These are phyloP conservation scores for Clarias gariepinus DNA, from an alignment of 2,113 vertebrate species.

Conservation along the genomic window DNA sequence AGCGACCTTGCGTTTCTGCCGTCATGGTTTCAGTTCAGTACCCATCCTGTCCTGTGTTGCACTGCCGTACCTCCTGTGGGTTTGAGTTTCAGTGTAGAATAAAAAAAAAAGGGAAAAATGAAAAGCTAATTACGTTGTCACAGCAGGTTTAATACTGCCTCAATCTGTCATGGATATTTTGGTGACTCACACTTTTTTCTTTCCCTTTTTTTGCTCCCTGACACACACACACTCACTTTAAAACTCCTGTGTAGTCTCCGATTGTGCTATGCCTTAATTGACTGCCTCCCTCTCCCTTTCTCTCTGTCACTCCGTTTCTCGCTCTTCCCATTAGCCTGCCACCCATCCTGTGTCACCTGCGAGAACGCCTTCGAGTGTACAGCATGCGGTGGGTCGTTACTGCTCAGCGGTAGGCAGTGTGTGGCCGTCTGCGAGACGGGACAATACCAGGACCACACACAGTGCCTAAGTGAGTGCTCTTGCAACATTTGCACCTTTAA, in stretches of 20 bases:
- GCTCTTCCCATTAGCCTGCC: slow-evolving; percentile 71
- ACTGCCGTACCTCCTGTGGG: background rate
- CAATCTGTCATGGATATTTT: slow-evolving; percentile 31
- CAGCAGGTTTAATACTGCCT: slow-evolving; percentile 36
- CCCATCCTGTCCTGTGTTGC: background rate
- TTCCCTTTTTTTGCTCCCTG: background rate
- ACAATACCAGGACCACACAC: slow-evolving; percentile 69
- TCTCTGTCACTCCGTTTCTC: background rate
- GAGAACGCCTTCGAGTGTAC: slow-evolving; percentile 73
- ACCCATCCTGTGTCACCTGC: slow-evolving; percentile 73
- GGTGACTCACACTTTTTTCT: background rate
- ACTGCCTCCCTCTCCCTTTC: slow-evolving; percentile 1
- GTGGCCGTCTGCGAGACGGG: slow-evolving; percentile 71
- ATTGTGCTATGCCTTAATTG: slow-evolving; percentile 28
- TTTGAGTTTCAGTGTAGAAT: slow-evolving; percentile 13
- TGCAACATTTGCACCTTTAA: background rate
- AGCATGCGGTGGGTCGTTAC: slow-evolving; percentile 66
- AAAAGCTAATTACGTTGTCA: slow-evolving; percentile 34
- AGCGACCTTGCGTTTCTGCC: slow-evolving; percentile 10
- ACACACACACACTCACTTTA: background rate
- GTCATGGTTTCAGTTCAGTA: background rate
- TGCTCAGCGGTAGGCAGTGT: slow-evolving; percentile 72
- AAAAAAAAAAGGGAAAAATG: background rate
- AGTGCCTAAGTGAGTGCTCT: slow-evolving; percentile 74
- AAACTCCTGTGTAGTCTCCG: slow-evolving; percentile 3